phyloP scores from a whole-genome alignment of 2,113 vertebrate genomes.

The Nymphicus hollandicus region DNA sequence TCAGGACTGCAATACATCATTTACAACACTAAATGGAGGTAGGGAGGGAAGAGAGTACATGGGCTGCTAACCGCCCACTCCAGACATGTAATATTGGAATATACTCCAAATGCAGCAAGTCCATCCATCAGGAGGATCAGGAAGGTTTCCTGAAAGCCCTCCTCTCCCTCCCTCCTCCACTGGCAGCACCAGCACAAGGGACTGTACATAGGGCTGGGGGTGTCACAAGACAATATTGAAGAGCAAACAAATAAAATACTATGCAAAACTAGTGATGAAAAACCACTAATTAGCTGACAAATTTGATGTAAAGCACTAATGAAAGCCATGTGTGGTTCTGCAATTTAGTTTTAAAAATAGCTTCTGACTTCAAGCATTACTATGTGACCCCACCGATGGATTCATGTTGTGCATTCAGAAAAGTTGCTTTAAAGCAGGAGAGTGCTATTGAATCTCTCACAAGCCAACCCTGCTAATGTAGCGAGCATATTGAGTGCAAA shows the following conservation, averaged over 20 bases:
- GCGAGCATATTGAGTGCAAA: neutral
- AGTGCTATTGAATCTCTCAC: conserved; percentile 22
- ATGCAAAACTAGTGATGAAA: conserved; percentile 53
- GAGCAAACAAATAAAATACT: conserved; percentile 46
- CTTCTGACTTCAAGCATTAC: conserved; percentile 60
- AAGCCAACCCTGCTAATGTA: conserved; percentile 12
- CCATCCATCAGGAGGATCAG: conserved; percentile 45
- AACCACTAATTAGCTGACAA: conserved; percentile 68
- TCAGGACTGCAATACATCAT: conserved; percentile 65
- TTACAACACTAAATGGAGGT: conserved; percentile 31
- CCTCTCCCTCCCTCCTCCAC: neutral
- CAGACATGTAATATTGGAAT: conserved; percentile 63
- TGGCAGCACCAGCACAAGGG: neutral
- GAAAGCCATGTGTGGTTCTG: conserved; percentile 46
- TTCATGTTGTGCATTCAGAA: conserved; percentile 20
- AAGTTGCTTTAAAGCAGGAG: conserved; percentile 41
- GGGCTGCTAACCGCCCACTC: conserved; percentile 50
- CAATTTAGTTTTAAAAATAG: conserved; percentile 61
- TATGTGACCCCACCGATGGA: conserved; percentile 48
- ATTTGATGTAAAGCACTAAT: conserved; percentile 62
- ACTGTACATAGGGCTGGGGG: neutral
- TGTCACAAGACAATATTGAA: neutral
- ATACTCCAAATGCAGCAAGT: conserved; percentile 46
- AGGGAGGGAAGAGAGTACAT: conserved; percentile 7
- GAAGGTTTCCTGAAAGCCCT: conserved; percentile 20